Evolutionary conservation across 2,888 invertebrate genomes (phyloP), one percentile per base, ranked within the genome.

Genomic region (Drosophila mayaguana): DNA sequence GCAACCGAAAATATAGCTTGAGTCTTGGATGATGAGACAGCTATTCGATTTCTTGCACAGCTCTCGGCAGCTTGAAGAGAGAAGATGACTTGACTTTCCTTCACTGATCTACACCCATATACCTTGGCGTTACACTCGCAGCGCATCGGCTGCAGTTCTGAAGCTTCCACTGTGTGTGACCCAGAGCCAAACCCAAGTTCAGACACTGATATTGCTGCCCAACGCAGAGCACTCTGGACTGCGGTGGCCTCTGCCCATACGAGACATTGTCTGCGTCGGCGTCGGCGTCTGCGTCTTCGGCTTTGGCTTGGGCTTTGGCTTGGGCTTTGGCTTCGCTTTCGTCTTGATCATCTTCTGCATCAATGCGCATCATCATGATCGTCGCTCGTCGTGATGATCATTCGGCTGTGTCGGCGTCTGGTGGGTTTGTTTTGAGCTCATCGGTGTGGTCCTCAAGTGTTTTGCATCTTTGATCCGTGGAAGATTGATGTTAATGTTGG

Each of bases 401-500:
- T 68, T 20, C n/a, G 20, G 48, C 53, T 76, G 70, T 78, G 79
- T 77, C 74, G 75, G 79, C 64, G 65, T 76, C 59, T 60, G 70
- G 45, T 66, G 69, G 28, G 48, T 57, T 57, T 75, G 57, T 67
- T 62, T 51, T 62, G 42, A 53, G 60, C 66, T 45, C 59, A 80
- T 84, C 75, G 81, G 88, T 88, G 88, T 88, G 84, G 82, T 86
- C 80, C 76, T 79, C 77, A 83, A 87, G 88, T 90, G 89, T 88
- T 87, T 90, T 88, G 87, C 87, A 89, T 88, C 90, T 78, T 89
- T 91, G 91, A 91, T 91, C 92, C 91, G 88, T 89, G 89, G 82
- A 91, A 90, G 91, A 91, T 91, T 91, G 91, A 91, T 91, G 91
- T 89, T 91, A 89, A 91, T 85, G 85, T 81, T 88, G 81, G 81